Conservation (phyloP, 2,888 invertebrate genomes). For the Adineta ricciae region DNA sequence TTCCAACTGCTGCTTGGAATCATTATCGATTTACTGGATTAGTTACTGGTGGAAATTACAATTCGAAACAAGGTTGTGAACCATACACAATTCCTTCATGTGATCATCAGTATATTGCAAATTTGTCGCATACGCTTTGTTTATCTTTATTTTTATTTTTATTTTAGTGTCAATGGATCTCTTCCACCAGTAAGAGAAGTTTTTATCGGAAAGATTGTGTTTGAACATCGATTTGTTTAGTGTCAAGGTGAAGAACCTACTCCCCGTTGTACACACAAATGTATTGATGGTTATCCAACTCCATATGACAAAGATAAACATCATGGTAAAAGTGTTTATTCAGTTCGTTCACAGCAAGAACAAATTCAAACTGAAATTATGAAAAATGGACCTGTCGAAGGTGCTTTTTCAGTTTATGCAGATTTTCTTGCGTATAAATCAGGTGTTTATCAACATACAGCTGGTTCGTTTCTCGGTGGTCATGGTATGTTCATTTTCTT, state of each 20-base stretch:
- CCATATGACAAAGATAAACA: conserved; percentile 66
- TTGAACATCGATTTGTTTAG: too few species aligned
- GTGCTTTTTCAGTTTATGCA: conserved; percentile 71
- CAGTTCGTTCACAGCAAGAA: conserved; percentile 56
- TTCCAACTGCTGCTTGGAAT: neutral
- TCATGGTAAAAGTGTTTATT: conserved; percentile 51
- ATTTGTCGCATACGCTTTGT: too few species aligned
- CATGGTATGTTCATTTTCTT: conserved; percentile 54
- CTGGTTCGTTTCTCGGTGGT: conserved; percentile 65
- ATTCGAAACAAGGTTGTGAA: conserved; percentile 67
- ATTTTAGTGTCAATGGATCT: neutral
- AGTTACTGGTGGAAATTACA: conserved; percentile 60
- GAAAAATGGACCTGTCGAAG: conserved; percentile 77
- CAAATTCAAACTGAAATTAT: conserved; percentile 73
- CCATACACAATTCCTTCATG: conserved; percentile 76
- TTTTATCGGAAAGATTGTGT: too few species aligned
- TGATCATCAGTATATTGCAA: conserved; percentile 72
- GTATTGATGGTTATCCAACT: conserved; percentile 61
- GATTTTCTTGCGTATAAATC: conserved; percentile 73
- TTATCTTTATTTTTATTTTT: conserved; percentile 46
- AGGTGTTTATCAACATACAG: conserved; percentile 66
- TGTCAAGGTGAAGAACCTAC: conserved; percentile 56
- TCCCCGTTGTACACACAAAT: conserved; percentile 65
- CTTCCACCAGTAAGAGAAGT: neutral
- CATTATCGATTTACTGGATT: conserved; percentile 27